These are phyloP conservation scores for Pantherophis guttatus DNA, from an alignment of 2,113 vertebrate genomes.

Conservation along the genomic window DNA sequence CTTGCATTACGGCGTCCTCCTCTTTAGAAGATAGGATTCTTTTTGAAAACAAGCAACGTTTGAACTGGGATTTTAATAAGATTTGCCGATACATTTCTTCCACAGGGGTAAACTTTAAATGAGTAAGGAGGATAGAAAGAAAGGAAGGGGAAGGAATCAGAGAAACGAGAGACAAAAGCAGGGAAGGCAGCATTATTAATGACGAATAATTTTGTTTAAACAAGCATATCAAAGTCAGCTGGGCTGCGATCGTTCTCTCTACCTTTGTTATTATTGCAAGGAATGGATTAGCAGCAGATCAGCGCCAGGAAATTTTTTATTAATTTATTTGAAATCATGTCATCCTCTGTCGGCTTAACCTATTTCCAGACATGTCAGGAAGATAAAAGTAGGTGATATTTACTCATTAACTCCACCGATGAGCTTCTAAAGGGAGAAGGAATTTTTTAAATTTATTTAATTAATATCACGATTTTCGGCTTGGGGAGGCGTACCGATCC, in stretches of 20 bases:
- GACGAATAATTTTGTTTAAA: not conserved
- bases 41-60: not conserved
- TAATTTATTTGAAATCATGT: not conserved
- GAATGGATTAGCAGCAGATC: not conserved
- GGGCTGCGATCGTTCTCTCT: not conserved
- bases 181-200: not conserved
- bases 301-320: not conserved
- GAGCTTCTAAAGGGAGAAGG: too few species aligned
- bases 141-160: not conserved
- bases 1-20: not conserved
- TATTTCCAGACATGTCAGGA: not conserved
- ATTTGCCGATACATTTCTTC: not conserved
- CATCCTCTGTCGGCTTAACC: not conserved
- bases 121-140: not conserved
- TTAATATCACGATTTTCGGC: not conserved
- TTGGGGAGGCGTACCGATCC: too few species aligned
- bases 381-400: not conserved
- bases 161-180: not conserved
- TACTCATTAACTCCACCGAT: not conserved
- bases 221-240: not conserved
- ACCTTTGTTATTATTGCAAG: not conserved
- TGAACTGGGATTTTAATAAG: not conserved
- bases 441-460: not conserved
- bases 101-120: not conserved
- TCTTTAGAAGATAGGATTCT: not conserved